These are phyloP conservation scores for Gallinago nigripennis DNA, from an alignment of 2,797 vertebrate genomes.

Conservation along the genomic window DNA sequence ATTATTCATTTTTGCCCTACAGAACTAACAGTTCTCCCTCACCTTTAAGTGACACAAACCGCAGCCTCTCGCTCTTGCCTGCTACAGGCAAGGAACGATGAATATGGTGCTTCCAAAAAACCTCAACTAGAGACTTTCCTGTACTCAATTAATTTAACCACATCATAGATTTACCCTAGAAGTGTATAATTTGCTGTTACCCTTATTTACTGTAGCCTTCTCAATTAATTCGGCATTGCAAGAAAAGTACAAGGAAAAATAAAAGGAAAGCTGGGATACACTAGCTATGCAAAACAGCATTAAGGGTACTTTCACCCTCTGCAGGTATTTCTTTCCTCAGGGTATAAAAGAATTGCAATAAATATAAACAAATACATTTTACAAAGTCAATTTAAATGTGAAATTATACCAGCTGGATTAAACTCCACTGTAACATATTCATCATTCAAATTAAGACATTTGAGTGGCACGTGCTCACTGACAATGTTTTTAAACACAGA, in stretches of 20 bases:
- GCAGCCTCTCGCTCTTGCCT: background rate
- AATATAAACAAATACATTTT: background rate
- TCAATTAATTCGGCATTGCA: background rate
- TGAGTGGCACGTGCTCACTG: background rate
- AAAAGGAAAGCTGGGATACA: background rate
- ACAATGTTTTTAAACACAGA: background rate
- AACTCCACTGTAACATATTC: background rate
- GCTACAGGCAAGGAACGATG: background rate
- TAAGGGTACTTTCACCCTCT: background rate
- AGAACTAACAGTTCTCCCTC: background rate
- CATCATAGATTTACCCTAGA: background rate
- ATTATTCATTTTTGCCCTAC: background rate
- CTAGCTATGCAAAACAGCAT: background rate
- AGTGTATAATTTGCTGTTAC: background rate
- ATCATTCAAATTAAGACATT: background rate
- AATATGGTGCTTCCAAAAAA: background rate
- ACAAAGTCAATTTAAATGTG: conserved; percentile 4
- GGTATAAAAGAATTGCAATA: background rate
- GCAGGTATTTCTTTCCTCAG: conserved; percentile 2
- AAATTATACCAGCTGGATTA: background rate
- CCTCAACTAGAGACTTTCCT: background rate
- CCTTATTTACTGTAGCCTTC: background rate
- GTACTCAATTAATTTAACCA: background rate
- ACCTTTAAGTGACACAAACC: background rate
- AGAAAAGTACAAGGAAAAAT: background rate